Percentiles rank a stretch among this genome's conserved stretches.
phyloP scores from a whole-genome alignment of 2,113 vertebrate species.

The Austrofundulus limnaeus region DNA sequence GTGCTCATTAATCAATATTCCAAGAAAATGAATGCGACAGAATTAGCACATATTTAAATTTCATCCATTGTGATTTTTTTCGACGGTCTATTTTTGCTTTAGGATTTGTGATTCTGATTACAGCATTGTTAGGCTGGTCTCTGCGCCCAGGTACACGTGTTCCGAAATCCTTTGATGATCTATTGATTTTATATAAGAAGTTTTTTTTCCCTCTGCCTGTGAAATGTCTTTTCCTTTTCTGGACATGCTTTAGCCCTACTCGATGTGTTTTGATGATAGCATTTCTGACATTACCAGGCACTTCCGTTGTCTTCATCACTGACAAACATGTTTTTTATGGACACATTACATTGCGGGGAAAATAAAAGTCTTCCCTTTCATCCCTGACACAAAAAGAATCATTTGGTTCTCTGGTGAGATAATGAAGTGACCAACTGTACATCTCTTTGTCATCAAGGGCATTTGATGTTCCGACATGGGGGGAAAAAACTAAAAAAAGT shows the following conservation, averaged over 20 bases:
- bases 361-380: slow-evolving; percentile 34
- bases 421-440: slow-evolving; percentile 71
- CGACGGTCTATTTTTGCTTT: background rate
- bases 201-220: background rate
- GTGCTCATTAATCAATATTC: too few species aligned
- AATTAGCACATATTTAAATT: too few species aligned
- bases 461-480: slow-evolving; percentile 44
- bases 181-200: background rate
- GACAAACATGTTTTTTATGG: slow-evolving; percentile 7
- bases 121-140: background rate
- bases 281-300: background rate
- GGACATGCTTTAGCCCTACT: background rate
- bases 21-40: too few species aligned
- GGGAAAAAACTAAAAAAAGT: slow-evolving; percentile 41
- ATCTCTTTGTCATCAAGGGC: slow-evolving; percentile 53
- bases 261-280: background rate
- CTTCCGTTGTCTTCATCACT: background rate
- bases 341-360: slow-evolving; percentile 9
- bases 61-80: too few species aligned
- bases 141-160: background rate
- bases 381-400: slow-evolving; percentile 32
- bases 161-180: background rate
- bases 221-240: background rate
- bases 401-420: slow-evolving; percentile 61
- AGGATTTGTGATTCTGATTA: background rate